Base-by-base conservation (phyloP, 2,797 vertebrate genomes). In the Sebastes hubbsi region DNA sequence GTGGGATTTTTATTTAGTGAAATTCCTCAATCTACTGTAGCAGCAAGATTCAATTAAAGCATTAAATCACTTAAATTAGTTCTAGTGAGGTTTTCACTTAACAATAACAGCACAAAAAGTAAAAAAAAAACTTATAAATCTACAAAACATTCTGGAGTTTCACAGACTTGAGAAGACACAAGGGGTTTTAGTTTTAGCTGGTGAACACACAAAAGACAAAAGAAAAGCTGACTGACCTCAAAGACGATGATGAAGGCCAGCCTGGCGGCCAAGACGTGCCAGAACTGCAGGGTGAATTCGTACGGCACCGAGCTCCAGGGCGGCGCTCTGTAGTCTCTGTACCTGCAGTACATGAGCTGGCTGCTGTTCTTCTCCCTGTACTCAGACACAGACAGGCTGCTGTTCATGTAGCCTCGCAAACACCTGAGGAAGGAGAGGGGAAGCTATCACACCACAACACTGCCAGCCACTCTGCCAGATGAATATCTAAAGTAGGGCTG, bases 161-260 rank as follows among this genome's bases (percentile, higher is more conserved):
- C 56, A 67, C 18, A 70, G 34, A 77, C 54, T 61, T 18, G 13
- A 72, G 72, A 49, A 70, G 58, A 59, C 65, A 62, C 63, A 42
- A 27, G n/a, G 24, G 59, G 38, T 80, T 86, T 86, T 76, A 60
- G 29, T 30, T 88, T 71, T 38, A 81, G 83, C 71, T 82, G 14
- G 30, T 61, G 75, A 80, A 77, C 54, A 80, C 30, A 82, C 7
- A 36, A 58, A 54, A 46, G 20, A 54, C 46, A 54, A 66, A 80
- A 62, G 27, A 70, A 83, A 32, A 14, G 59, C 49, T 71, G 65
- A 95, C 96, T 93, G 49, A 99, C 99, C 98, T 99, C 98, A 89
- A 99, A 99, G 56, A 99, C 98, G 1, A 99, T 99, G 82, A 99
- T 99, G 95, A 99, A 99, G 89, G 99, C 98, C 91, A 99, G 77